Base-by-base conservation (phyloP, 2,113 vertebrate genomes). In the Rallus limicola region DNA sequence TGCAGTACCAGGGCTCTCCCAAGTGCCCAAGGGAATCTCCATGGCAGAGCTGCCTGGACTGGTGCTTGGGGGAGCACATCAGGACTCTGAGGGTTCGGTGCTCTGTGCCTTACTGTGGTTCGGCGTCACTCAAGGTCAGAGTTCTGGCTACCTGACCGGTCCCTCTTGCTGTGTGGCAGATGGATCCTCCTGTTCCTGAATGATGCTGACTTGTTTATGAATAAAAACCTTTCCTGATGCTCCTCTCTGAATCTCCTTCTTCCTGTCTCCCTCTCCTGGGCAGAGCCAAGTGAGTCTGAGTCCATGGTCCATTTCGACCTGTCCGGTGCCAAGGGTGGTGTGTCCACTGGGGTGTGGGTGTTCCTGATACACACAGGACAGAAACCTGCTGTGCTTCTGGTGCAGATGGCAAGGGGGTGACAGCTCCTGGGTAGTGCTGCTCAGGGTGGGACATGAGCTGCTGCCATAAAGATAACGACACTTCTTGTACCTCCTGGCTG, bases 231-330 rank as follows among this genome's bases (percentile, higher is more conserved):
- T 74, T 82, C n/a, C 71, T 40, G 40, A 70, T 9, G 7, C 23
- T 85, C 5, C 0, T 19, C 33, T 72, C 16, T 33, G 31, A n/a
- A 10, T 3, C 13, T 21, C 15, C 34, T 65, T 42, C 46, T 65
- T 10, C 13, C 31, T n/a, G 28, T 23, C 23, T 8, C 24, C 36
- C 53, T 16, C n/a, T 68, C 31, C 24, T 42, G 56, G 59, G 13
- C 33, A 29, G 18, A 50, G 48, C 68, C 65, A 28, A 10, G 13
- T 1, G 42, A n/a, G 11, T 5, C 50, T 1, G 42, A n/a, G 11
- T 5, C 50, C 56, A 0, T 5, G 50, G 25, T 34, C 46, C 2
- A 1, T 24, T 50, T 36, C 0, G 0, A 11, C 50, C 16, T 10
- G 18, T 7, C 42, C 12, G 2, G 52, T 7, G 63, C 26, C 4